Percentiles rank a stretch among this genome's conserved stretches.
Evolutionary conservation across 1,140 invertebrate genomes (phyloP).

Genomic region (Choristoneura fumiferana): DNA sequence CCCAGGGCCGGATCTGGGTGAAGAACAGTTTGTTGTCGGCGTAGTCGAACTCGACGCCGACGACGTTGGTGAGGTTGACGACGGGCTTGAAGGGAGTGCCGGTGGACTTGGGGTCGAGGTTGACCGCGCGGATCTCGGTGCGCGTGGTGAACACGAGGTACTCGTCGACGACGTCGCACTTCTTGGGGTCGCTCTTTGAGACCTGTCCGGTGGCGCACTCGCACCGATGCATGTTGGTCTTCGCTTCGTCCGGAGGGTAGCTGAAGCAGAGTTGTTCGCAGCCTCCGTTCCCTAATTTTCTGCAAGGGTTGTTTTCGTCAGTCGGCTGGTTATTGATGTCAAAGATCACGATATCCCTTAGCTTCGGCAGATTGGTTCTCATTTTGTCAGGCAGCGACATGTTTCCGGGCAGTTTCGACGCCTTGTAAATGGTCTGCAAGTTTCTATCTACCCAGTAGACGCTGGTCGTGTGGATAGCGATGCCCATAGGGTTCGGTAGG

Average conservation of each 20-base stretch:
- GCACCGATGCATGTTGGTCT: slow-evolving; percentile 84
- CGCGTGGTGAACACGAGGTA: slow-evolving; percentile 95
- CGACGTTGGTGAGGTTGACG: slow-evolving; percentile 96
- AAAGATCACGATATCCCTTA: slow-evolving; percentile 94
- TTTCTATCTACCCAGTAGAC: slow-evolving; percentile 99
- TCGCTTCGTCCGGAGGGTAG: slow-evolving; percentile 82
- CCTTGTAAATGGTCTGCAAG: slow-evolving; percentile 91
- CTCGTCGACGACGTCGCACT: slow-evolving; percentile 91
- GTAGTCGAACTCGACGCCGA: slow-evolving; percentile 97
- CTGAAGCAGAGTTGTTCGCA: slow-evolving; percentile 98
- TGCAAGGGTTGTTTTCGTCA: slow-evolving; percentile 89
- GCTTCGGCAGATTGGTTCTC: slow-evolving; percentile 89
- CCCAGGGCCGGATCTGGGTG: slow-evolving; percentile 94
- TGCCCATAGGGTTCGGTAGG: slow-evolving; percentile 96
- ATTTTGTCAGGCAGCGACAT: slow-evolving; percentile 83
- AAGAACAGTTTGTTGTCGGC: slow-evolving; percentile 92
- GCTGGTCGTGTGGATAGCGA: slow-evolving; percentile 89
- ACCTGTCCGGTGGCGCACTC: slow-evolving; percentile 94
- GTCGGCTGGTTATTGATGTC: slow-evolving; percentile 92
- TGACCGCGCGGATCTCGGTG: slow-evolving; percentile 93
- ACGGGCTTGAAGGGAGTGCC: slow-evolving; percentile 92
- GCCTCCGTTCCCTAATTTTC: slow-evolving; percentile 85
- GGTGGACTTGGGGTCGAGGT: slow-evolving; percentile 89
- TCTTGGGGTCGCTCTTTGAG: slow-evolving; percentile 78
- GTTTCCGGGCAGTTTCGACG: slow-evolving; percentile 88